These are phyloP conservation scores for Pongo pygmaeus DNA, from an alignment of 2,113 vertebrate species.

Conservation along the genomic window DNA sequence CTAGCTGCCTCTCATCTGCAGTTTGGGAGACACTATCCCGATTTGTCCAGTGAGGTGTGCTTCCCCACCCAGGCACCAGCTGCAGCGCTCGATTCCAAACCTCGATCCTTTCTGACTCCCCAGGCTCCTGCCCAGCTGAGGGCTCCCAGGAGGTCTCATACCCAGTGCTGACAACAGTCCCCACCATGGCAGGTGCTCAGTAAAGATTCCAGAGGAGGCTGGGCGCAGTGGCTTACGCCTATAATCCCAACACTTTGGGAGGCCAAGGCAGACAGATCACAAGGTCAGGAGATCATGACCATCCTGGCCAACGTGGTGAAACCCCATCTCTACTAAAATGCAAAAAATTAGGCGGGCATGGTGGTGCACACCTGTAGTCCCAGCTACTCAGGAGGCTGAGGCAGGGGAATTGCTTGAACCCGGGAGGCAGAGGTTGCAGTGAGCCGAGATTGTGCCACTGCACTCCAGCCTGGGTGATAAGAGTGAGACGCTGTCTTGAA, in stretches of 20 bases:
- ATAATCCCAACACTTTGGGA: too few species aligned
- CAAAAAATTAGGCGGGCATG: too few species aligned
- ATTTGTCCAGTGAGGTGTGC: accelerated
- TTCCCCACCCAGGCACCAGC: neutral
- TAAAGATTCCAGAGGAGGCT: neutral
- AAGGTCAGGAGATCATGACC: too few species aligned
- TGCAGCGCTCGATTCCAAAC: accelerated
- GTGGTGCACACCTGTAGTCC: too few species aligned
- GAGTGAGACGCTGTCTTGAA: too few species aligned
- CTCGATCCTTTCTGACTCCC: neutral
- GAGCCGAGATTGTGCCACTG: too few species aligned
- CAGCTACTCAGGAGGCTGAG: too few species aligned
- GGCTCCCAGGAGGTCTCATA: neutral
- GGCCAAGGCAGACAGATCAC: accelerated
- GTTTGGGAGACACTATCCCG: neutral
- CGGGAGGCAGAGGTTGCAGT: too few species aligned
- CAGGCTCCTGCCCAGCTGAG: neutral
- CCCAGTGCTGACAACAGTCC: neutral
- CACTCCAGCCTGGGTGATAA: too few species aligned
- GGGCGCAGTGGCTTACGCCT: accelerated
- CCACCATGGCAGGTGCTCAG: accelerated
- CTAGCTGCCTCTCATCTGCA: neutral
- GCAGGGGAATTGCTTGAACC: too few species aligned
- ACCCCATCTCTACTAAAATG: too few species aligned
- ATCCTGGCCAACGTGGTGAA: too few species aligned